Conservation (phyloP, 2,888 invertebrate species). For the Neoscelio sp. region DNA sequence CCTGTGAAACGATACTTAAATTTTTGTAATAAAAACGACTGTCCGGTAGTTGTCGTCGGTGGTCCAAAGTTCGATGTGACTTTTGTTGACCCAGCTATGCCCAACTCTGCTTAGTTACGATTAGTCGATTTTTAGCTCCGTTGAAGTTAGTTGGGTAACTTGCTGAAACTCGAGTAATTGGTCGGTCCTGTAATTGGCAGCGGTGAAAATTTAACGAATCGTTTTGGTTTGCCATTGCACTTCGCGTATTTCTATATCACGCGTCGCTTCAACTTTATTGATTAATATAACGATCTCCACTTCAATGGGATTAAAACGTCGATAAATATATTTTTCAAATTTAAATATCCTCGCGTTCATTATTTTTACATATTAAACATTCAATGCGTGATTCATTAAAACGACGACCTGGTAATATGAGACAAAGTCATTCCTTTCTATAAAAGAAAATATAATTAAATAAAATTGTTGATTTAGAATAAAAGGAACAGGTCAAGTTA, state of each 20-base stretch:
- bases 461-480: no score
- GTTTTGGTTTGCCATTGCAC: constrained; percentile 23
- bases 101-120: constrained; percentile 25
- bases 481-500: no score
- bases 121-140: constrained; percentile 28
- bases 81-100: background rate
- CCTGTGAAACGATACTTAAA: no score
- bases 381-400: constrained; percentile 1
- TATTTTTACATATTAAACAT: constrained; percentile 16
- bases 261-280: constrained; percentile 1
- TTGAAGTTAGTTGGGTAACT: constrained; percentile 16
- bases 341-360: background rate
- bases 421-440: no score
- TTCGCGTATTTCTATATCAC: constrained; percentile 6
- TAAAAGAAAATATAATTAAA: no score
- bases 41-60: background rate
- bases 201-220: constrained; percentile 24
- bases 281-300: constrained; percentile 2
- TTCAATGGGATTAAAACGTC: constrained; percentile 21
- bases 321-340: background rate
- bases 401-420: no score
- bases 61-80: background rate
- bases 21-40: no score
- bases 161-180: constrained; percentile 21
- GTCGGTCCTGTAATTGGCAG: constrained; percentile 27